Evolutionary conservation across 2,797 vertebrate species (phyloP), one percentile per base, ranked within the genome.

Genomic region (Cryptoblepharus egeriae): DNA sequence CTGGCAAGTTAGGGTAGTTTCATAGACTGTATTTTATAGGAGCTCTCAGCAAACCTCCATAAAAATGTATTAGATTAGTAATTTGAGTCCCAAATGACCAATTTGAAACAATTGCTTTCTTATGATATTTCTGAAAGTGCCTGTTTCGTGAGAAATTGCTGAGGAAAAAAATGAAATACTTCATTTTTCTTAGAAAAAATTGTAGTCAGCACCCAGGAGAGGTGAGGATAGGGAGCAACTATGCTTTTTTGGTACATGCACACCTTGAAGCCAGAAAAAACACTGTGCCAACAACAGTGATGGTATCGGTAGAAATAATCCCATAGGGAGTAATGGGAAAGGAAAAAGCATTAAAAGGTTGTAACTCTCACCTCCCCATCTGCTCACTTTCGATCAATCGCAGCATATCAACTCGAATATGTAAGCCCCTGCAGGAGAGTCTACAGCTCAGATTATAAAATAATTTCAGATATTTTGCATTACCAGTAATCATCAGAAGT

Each of bases 1-100:
- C 87, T 91, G 88, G 93, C 85, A 92, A 91, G 91, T 93, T 93
- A 89, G 91, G 92, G 92, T 85, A 93, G 93, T 90, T 93, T 92
- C 90, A 87, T 87, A 85, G 92, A 89, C 88, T 82, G 91, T 94
- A 92, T 94, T 94, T 94, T 94, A 94, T 93, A 91, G 92, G 92
- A 93, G 90, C 92, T 94, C 92, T 94, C 93, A 93, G 90, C 87
- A 94, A 85, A 81, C 93, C 92, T 93, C 93, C 85, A 94, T 94
- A 94, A 94, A 94, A 94, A 94, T 92, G 93, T 94, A 94, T 94
- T 93, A 94, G 92, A 93, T 94, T 93, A 94, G 93, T 94, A 94
- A 94, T 94, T 93, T 94, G 93, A 92, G 93, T 93, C 93, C 92
- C 93, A 94, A 94, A 94, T 93, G 93, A 93, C 92, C 93, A 92